Conservation (phyloP, 2,797 vertebrate genomes). For the Silurus aristotelis region DNA sequence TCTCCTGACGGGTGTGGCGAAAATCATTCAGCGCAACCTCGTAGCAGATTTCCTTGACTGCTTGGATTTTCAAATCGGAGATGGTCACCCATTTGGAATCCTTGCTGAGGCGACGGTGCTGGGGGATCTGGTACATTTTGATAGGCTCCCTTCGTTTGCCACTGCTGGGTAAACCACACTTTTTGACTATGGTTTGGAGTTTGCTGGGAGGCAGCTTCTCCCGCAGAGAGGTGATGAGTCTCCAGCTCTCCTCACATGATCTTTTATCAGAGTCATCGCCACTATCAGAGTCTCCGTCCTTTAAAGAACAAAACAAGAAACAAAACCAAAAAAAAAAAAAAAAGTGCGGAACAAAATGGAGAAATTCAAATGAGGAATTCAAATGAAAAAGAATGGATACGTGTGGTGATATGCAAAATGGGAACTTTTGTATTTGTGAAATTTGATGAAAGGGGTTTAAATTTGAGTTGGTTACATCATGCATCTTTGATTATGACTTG, state of each 20-base stretch:
- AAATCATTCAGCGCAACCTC: constrained; percentile 98
- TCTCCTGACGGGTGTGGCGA: constrained; percentile 95
- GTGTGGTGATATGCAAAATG: constrained; percentile 80
- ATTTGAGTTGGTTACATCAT: background rate
- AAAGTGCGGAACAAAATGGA: constrained; percentile 77
- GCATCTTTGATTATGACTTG: background rate
- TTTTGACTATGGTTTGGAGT: constrained; percentile 98
- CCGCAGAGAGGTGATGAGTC: constrained; percentile 98
- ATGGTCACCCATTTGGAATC: constrained; percentile 99
- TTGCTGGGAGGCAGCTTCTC: constrained; percentile 99
- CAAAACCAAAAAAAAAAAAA: constrained; percentile 76
- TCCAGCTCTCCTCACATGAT: constrained; percentile 99
- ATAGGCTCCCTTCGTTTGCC: constrained; percentile 94
- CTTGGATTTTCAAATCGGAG: constrained; percentile 98
- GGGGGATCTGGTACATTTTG: constrained; percentile 98
- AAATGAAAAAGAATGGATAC: constrained; percentile 71
- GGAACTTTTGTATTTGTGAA: constrained; percentile 61
- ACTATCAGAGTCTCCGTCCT: constrained; percentile 99
- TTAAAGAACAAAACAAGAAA: constrained; percentile 88
- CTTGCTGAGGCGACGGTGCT: constrained; percentile 93
- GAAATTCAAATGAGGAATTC: constrained; percentile 76
- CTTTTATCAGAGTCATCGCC: constrained; percentile 99
- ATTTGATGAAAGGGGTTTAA: background rate
- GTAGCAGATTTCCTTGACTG: constrained; percentile 99
- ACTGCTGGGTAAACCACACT: constrained; percentile 98